phyloP scores from a whole-genome alignment of 1,140 invertebrate genomes.

The Ylistrum balloti region DNA sequence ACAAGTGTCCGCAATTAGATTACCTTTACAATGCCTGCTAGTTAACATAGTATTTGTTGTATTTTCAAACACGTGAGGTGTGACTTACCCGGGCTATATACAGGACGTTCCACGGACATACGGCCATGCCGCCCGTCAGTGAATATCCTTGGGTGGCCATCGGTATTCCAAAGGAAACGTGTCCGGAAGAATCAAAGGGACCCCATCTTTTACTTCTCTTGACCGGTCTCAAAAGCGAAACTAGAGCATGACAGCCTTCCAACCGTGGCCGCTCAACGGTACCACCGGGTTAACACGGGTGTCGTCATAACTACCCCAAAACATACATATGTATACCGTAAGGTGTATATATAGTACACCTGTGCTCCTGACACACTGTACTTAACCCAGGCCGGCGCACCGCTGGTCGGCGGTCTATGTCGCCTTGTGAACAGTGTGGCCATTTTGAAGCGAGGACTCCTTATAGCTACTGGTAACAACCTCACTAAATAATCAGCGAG shows the following conservation, averaged over 20 bases:
- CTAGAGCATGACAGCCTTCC: background rate
- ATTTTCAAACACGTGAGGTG: background rate
- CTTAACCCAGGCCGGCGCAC: too few relatives aligned
- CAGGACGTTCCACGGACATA: constrained; percentile 4
- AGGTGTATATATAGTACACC: background rate
- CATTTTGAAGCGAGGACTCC: too few relatives aligned
- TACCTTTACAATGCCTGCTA: too few relatives aligned
- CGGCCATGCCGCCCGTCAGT: background rate
- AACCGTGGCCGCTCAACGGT: background rate
- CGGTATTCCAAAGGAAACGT: background rate
- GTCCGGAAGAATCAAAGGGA: background rate
- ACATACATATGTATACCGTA: background rate
- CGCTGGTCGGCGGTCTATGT: too few relatives aligned
- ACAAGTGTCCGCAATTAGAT: too few relatives aligned
- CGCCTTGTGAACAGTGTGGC: too few relatives aligned
- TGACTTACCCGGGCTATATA: background rate
- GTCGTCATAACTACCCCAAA: background rate
- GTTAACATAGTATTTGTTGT: too few relatives aligned
- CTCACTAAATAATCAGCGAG: too few relatives aligned
- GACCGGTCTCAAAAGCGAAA: background rate
- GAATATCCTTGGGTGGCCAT: constrained; percentile 1
- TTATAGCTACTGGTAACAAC: too few relatives aligned
- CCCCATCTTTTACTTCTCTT: background rate
- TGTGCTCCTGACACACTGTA: background rate
- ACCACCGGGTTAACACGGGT: background rate